Conservation (phyloP, 1,140 invertebrate species). For the Bombus affinis region DNA sequence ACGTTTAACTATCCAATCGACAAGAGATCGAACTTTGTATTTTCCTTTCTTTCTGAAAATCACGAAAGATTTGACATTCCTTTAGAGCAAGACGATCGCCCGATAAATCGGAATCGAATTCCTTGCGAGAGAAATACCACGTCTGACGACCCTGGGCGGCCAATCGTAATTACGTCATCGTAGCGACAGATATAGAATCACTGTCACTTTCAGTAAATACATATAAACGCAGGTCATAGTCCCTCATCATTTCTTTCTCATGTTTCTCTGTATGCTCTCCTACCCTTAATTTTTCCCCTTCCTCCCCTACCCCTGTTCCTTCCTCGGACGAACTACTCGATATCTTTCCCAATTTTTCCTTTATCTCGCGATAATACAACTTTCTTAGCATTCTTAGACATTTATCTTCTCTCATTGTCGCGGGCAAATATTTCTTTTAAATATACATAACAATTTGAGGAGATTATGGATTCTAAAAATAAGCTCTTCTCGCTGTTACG, state of each 20-base stretch:
- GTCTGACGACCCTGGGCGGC: constrained; percentile 47
- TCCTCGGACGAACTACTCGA: background rate
- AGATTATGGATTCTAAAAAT: background rate
- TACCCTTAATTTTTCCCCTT: background rate
- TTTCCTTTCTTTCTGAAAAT: too few species aligned
- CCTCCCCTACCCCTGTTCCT: background rate
- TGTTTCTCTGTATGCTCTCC: constrained; percentile 4
- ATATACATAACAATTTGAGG: too few species aligned
- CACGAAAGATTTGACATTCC: background rate
- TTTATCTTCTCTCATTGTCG: background rate
- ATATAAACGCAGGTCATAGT: constrained; percentile 65
- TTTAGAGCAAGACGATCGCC: constrained; percentile 19
- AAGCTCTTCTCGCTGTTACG: background rate
- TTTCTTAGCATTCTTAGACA: background rate
- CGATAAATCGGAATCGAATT: constrained; percentile 53
- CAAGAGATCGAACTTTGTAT: background rate
- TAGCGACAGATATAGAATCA: constrained; percentile 64
- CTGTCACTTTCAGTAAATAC: constrained; percentile 63
- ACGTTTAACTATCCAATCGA: background rate
- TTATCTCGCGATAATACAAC: background rate
- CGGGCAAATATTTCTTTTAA: background rate
- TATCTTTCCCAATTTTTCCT: background rate
- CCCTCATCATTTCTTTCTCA: constrained; percentile 45
- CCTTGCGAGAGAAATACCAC: constrained; percentile 50
- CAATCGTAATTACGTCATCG: constrained; percentile 63